Evolutionary conservation across 2,888 invertebrate genomes (phyloP).

Genomic region (Leptopilina drosophilae): DNA sequence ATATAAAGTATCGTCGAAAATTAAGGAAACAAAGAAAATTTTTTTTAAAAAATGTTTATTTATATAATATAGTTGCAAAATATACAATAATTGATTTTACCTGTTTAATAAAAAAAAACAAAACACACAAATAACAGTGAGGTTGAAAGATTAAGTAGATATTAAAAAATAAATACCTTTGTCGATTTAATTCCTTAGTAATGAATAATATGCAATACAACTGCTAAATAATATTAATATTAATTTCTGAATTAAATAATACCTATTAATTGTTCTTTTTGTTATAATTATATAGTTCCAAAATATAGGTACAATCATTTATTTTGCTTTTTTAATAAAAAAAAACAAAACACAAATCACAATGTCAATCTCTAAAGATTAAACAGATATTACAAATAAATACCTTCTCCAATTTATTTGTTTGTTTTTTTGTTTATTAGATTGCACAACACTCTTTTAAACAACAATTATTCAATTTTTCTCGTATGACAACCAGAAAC

Average conservation of each 20-base stretch:
- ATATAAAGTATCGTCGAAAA: neutral
- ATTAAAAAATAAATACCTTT: no score
- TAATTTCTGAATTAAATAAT: no score
- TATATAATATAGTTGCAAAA: neutral
- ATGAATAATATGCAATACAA: no score
- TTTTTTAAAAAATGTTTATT: neutral
- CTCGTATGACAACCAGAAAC: neutral
- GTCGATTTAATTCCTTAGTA: no score
- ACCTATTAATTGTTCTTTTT: no score
- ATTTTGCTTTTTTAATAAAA: no score
- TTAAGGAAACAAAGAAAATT: neutral
- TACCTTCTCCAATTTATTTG: slow-evolving; percentile 1
- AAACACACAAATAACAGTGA: neutral
- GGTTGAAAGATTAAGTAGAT: neutral
- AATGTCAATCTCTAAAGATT: no score
- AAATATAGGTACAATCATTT: no score
- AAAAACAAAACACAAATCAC: no score
- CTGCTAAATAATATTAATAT: no score
- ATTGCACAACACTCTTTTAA: neutral
- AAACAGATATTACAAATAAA: no score
- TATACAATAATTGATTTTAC: neutral
- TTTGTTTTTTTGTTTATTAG: neutral
- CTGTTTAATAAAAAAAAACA: neutral
- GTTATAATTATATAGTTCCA: no score
- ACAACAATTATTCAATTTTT: neutral